A percentile compares a stretch with the other conserved stretches of the same genome.
phyloP scores from a whole-genome alignment of 2,888 invertebrate species.

The Polyommatus iphigenia region DNA sequence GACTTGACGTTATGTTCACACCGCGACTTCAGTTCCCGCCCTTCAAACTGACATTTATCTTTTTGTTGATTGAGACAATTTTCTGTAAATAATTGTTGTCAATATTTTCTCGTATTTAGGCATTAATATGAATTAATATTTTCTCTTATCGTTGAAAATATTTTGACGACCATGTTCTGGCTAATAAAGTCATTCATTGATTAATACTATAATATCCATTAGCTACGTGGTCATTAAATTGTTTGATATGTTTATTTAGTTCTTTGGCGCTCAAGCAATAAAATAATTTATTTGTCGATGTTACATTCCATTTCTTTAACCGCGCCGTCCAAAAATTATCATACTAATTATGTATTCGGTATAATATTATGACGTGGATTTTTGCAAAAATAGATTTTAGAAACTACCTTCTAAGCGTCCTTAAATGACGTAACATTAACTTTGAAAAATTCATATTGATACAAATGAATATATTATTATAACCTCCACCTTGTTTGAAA shows the following conservation, averaged over 20 bases:
- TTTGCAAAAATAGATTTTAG: background rate
- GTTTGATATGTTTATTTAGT: too few species aligned
- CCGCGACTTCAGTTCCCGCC: background rate
- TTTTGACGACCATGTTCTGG: too few species aligned
- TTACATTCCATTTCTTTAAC: background rate
- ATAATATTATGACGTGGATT: background rate
- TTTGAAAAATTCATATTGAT: background rate
- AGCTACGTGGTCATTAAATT: background rate
- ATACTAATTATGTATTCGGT: background rate
- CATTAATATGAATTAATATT: too few species aligned
- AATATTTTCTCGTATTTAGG: background rate
- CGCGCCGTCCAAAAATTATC: too few species aligned
- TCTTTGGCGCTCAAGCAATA: background rate
- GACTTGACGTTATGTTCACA: background rate
- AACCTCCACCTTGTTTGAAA: background rate
- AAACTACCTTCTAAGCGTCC: background rate
- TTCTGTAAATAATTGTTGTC: background rate
- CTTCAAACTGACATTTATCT: background rate
- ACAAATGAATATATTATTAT: background rate
- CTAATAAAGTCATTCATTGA: background rate
- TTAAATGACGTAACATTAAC: background rate
- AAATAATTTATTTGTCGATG: background rate
- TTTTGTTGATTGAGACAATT: background rate
- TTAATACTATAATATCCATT: background rate
- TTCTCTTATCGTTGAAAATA: background rate